Conservation (phyloP, 2,888 invertebrate genomes). For the Phania funesta region DNA sequence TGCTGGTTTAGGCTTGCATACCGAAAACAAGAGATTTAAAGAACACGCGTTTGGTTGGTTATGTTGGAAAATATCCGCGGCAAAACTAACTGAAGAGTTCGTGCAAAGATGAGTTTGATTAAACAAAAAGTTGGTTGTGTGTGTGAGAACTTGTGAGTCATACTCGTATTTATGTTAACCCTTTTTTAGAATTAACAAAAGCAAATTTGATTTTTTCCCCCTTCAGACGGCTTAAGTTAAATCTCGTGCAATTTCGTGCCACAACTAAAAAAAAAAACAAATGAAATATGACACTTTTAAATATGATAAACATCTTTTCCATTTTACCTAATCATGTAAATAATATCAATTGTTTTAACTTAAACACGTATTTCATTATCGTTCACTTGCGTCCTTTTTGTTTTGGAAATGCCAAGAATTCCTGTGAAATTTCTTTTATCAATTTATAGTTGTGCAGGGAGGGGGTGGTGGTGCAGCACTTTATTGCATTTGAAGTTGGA, state of each 20-base stretch:
- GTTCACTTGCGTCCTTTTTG: neutral
- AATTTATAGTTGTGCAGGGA: neutral
- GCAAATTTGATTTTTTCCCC: neutral
- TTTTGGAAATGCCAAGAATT: neutral
- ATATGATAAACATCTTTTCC: constrained; percentile 27
- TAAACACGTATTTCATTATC: constrained; percentile 52
- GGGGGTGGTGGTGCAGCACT: too few relatives aligned
- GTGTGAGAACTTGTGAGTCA: too few relatives aligned
- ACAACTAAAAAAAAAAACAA: neutral
- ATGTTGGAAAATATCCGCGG: too few relatives aligned
- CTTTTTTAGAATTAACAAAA: too few relatives aligned
- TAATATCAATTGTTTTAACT: constrained; percentile 52
- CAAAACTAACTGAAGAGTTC: too few relatives aligned
- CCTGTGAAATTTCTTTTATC: constrained; percentile 32
- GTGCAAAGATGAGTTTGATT: too few relatives aligned
- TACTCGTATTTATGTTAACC: too few relatives aligned
- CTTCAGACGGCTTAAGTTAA: neutral
- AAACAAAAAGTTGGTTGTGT: too few relatives aligned
- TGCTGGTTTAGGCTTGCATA: too few relatives aligned
- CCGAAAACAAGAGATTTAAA: too few relatives aligned
- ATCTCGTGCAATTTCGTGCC: constrained; percentile 7
- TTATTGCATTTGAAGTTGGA: neutral
- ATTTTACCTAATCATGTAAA: constrained; percentile 23
- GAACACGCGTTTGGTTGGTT: too few relatives aligned
- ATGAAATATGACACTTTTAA: constrained; percentile 46